Percentiles rank a stretch among this genome's conserved stretches.
phyloP scores from a whole-genome alignment of 2,113 vertebrate species.

The Brachionichthys hirsutus region DNA sequence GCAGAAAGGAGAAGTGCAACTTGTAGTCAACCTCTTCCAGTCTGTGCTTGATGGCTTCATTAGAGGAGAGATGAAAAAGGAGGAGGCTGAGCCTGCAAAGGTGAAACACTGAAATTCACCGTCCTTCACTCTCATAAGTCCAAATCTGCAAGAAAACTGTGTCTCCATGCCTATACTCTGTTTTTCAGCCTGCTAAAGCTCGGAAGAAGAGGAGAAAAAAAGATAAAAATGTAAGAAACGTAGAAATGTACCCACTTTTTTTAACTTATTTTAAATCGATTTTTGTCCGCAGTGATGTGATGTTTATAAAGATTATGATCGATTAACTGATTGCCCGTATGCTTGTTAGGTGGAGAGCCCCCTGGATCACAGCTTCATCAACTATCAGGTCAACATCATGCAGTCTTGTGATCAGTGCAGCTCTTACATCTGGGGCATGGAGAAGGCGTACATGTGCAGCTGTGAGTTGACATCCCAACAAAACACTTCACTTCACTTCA shows the following conservation, averaged over 20 bases:
- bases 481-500: too few species aligned
- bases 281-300: not conserved
- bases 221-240: conserved; percentile 85
- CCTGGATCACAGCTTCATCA: conserved; percentile 86
- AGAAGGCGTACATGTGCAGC: conserved; percentile 93
- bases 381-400: conserved; percentile 94
- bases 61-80: conserved; percentile 87
- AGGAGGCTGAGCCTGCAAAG: conserved; percentile 86
- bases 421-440: conserved; percentile 98
- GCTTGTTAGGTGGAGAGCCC: conserved; percentile 82
- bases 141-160: not conserved
- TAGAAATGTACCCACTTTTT: not conserved
- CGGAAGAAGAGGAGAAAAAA: conserved; percentile 95
- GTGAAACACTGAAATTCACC: conserved; percentile 51
- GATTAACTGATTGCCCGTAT: conserved; percentile 8
- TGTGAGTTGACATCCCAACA: conserved; percentile 84
- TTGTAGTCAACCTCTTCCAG: conserved; percentile 96
- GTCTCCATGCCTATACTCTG: not conserved
- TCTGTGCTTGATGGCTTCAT: conserved; percentile 95
- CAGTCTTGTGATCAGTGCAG: conserved; percentile 94
- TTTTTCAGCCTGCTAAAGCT: conserved; percentile 84
- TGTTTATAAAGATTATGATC: not conserved
- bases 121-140: not conserved
- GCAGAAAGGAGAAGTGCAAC: conserved; percentile 87
- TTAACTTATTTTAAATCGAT: not conserved